Conservation (phyloP, 1,140 invertebrate genomes). For the Lucilia cuprina region DNA sequence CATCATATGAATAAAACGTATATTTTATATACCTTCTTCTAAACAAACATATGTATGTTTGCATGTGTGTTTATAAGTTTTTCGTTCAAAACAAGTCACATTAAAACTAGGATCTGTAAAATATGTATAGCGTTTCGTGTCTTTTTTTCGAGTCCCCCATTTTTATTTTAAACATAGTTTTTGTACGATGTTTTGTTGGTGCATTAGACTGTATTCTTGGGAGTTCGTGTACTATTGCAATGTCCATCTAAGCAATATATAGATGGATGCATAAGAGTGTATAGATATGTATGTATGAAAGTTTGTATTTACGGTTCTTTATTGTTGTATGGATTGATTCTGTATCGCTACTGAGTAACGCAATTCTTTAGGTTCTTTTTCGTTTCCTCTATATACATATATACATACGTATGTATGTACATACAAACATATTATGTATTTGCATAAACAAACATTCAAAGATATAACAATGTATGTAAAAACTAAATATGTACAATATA, state of each 20-base stretch:
- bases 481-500: too few relatives aligned
- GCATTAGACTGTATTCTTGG: slow-evolving; percentile 1
- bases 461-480: too few relatives aligned
- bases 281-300: background rate
- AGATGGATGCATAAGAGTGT: too few relatives aligned
- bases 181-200: background rate
- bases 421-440: background rate
- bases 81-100: background rate
- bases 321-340: background rate
- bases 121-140: background rate
- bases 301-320: background rate
- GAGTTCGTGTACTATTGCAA: background rate
- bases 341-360: background rate
- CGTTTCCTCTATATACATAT: background rate
- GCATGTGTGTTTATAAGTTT: background rate
- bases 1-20: background rate
- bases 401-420: background rate
- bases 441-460: background rate
- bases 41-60: background rate
- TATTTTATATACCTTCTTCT: background rate
- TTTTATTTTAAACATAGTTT: background rate
- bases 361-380: slow-evolving; percentile 5
- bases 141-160: background rate
- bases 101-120: background rate
- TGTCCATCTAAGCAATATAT: background rate